These are phyloP conservation scores for Stenoptilia bipunctidactyla DNA, from an alignment of 2,888 invertebrate species.

Conservation along the genomic window DNA sequence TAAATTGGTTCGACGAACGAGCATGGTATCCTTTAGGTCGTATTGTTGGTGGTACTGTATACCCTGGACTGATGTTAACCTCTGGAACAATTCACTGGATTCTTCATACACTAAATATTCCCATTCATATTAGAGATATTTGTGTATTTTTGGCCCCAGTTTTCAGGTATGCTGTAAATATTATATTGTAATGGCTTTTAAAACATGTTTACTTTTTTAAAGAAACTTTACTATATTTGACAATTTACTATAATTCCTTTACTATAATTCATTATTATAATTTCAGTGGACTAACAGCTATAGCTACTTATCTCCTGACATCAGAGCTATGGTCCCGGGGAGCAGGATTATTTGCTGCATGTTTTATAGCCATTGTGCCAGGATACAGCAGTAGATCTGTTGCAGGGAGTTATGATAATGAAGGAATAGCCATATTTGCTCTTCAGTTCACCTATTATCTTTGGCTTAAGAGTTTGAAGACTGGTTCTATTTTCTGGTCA, in stretches of 20 bases:
- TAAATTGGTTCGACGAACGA: conserved; percentile 99
- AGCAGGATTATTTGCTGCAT: conserved; percentile 97
- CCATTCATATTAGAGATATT: conserved; percentile 97
- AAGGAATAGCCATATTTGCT: conserved; percentile 99
- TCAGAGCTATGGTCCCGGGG: conserved; percentile 98
- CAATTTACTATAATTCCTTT: too few species aligned
- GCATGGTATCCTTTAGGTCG: conserved; percentile 99
- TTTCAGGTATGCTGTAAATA: conserved; percentile 78
- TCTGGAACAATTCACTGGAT: conserved; percentile 97
- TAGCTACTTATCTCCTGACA: conserved; percentile 97
- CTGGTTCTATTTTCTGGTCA: conserved; percentile 97
- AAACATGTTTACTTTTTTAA: background rate
- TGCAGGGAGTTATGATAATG: conserved; percentile 99
- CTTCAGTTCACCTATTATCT: conserved; percentile 98
- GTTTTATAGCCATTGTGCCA: conserved; percentile 98
- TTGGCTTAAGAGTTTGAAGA: conserved; percentile 98
- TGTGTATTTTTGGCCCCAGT: conserved; percentile 99
- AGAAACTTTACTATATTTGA: too few species aligned
- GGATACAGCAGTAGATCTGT: conserved; percentile 99
- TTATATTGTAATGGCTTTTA: background rate
- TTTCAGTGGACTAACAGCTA: conserved; percentile 93
- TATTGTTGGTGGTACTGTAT: conserved; percentile 99
- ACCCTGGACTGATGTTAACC: conserved; percentile 99
- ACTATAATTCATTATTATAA: too few species aligned
- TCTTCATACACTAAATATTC: conserved; percentile 92